Evolutionary conservation across 2,888 invertebrate species (phyloP), one percentile per base, ranked within the genome.

Genomic region (Drosophila flavopinicola): DNA sequence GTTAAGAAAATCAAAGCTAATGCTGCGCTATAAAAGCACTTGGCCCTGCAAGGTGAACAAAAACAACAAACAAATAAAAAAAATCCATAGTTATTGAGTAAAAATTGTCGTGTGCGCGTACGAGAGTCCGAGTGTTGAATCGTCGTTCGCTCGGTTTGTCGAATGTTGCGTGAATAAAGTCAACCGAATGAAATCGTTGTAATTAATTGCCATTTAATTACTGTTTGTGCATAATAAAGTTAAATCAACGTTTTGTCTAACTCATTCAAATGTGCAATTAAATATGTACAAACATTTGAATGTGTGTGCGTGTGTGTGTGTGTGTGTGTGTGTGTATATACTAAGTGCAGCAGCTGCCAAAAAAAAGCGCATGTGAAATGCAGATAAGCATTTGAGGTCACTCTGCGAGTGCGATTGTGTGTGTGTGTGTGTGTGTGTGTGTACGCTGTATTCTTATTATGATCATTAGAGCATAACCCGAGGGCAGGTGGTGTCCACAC

Each of bases 401-500:
- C 67, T 75, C 54, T 44, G 41, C 48, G 29, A 37, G 35, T 38
- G 30, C 58, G 32, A 27, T n/a, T 35, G 13, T 44, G 35, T 49
- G 32, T 38, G 23, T 38, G 27, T 44, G 49, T 37, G 38, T 33
- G 20, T 59, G 41, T 48, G 29, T 47, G 27, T 58, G 45, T 41
- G 39, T 39, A 42, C 5, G 57, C 57, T 54, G 60, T 72, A 73
- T 63, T 72, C 69, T 64, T 64, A 64, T 69, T 74, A 67, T 84
- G 86, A 71, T 86, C 85, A 75, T 66, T 78, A 70, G 84, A 87
- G 73, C 85, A 85, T 69, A 86, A 80, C 84, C 57, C 53, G 69
- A 78, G 78, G 84, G 86, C 84, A 86, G 88, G 86, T 84, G 83
- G 79, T 85, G 85, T 85, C 87, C 78, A 68, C 67, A 76, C 66